Evolutionary conservation across 1,140 invertebrate genomes (phyloP).

Genomic region (Aethina tumida): DNA sequence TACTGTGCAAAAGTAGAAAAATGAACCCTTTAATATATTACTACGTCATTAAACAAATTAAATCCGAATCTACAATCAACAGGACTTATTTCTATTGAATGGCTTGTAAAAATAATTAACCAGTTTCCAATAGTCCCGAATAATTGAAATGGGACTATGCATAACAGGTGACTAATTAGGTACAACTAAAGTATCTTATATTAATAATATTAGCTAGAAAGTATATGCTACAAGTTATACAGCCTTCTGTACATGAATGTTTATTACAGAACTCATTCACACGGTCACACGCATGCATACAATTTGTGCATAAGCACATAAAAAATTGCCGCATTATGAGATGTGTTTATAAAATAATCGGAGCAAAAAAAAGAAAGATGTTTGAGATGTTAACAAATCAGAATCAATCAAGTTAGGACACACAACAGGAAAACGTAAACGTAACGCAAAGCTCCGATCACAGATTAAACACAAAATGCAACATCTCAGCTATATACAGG

Average conservation of each 20-base stretch:
- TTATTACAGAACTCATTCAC: slow-evolving; percentile 9
- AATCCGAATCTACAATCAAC: no score
- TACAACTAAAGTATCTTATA: slow-evolving; percentile 8
- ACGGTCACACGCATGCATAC: slow-evolving; percentile 8
- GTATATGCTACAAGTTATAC: slow-evolving; percentile 26
- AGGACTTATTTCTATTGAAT: slow-evolving; percentile 2
- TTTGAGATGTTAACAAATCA: no score
- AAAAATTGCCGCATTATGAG: slow-evolving; percentile 23
- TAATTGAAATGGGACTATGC: slow-evolving; percentile 2
- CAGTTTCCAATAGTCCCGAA: slow-evolving; percentile 10
- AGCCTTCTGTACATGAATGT: slow-evolving; percentile 22
- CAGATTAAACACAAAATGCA: slow-evolving; percentile 25
- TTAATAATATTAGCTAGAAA: slow-evolving; percentile 10
- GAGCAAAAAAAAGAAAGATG: no score
- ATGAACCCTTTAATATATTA: no score
- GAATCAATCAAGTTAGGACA: slow-evolving; percentile 4
- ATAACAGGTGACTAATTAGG: slow-evolving; percentile 6
- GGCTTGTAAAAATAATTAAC: slow-evolving; percentile 7
- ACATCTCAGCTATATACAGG: slow-evolving; percentile 27
- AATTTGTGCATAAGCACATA: slow-evolving; percentile 18
- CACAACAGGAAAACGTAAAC: slow-evolving; percentile 4
- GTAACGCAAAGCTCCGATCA: slow-evolving; percentile 12
- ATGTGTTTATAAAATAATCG: no score
- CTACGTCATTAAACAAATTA: no score
- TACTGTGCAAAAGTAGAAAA: no score